Base-by-base conservation (phyloP, 2,113 vertebrate species). In the Saimiri boliviensis region DNA sequence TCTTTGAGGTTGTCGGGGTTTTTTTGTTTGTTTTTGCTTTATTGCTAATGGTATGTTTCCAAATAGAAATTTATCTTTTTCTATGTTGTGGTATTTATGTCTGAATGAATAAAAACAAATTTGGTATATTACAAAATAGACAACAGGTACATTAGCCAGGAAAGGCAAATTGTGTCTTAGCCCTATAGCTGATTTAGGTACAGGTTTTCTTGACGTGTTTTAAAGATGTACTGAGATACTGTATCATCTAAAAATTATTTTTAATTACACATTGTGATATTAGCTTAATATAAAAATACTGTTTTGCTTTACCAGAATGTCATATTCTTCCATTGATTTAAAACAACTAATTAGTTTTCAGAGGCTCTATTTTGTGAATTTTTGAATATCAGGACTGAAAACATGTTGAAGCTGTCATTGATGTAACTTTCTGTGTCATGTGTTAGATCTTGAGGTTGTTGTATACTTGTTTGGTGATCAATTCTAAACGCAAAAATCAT, bases 271-370 rank as follows among this genome's bases (percentile, higher is more conserved):
- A 20, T 93, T 47, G 54, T 90, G 37, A 16, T 11, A 25, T 82
- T 80, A 70, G 17, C 20, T 42, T 85, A 63, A n/a, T 74, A 92
- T 68, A 76, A 95, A 85, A 76, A n/a, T 66, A 4, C n/a, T 80
- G 1, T 58, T 60, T 94, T 89, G 21, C 16, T 86, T 81, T 73
- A 58, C 8, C 73, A 63, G 54, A 74, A 37, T 89, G 45, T 60
- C 40, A 45, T 73, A 47, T 73, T 95, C 47, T 95, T 73, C 25
- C 70, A 5, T 88, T 85, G 30, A 68, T 91, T 93, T 96, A 60
- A 76, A 86, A 27, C 4, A 79, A 5, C 20, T 89, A 40, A 32
- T 49, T 77, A 68, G 17, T 79, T 93, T 89, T 93, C 49, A 86
- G 76, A 89, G 68, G 56, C 23, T 54, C 45, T 66, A 45, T 54